Conservation (phyloP, 2,797 vertebrate genomes). For the Holocentrus rufus region DNA sequence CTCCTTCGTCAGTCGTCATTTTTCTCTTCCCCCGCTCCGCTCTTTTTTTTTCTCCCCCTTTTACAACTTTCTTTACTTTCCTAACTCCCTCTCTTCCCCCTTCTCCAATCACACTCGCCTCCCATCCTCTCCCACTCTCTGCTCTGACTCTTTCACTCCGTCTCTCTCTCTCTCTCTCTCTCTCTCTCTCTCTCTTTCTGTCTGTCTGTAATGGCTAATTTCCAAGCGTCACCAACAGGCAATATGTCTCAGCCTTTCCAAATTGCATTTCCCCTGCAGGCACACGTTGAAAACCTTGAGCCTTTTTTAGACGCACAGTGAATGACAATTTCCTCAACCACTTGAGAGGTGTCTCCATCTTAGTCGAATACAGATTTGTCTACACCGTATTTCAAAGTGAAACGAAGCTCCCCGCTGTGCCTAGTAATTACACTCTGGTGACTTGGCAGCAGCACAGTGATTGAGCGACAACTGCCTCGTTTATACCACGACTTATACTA, state of each 20-base stretch:
- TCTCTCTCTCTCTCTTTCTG: not conserved
- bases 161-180: not conserved
- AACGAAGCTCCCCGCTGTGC: conserved; percentile 57
- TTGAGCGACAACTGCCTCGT: conserved; percentile 42
- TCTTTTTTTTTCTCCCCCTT: conserved; percentile 23
- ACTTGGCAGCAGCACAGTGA: conserved; percentile 46
- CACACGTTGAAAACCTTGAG: conserved; percentile 33
- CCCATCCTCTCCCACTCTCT: conserved; percentile 20
- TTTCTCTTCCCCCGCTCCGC: not conserved
- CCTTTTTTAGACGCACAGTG: conserved; percentile 56
- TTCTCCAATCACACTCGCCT: not conserved
- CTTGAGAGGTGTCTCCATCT: conserved; percentile 54
- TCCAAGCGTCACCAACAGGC: conserved; percentile 21
- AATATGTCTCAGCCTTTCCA: conserved; percentile 35
- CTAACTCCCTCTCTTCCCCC: not conserved
- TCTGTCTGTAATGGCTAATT: conserved; percentile 29
- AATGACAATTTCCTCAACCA: conserved; percentile 62
- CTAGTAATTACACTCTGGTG: conserved; percentile 65
- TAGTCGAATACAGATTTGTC: conserved; percentile 58
- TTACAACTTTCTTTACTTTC: not conserved
- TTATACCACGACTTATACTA: conserved; percentile 49
- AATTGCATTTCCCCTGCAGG: conserved; percentile 32
- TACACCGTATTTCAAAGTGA: conserved; percentile 59
- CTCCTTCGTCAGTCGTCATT: conserved; percentile 6
- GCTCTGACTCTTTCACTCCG: not conserved